Base-by-base conservation (phyloP, 2,888 invertebrate species). In the Acholoe squamosa region DNA sequence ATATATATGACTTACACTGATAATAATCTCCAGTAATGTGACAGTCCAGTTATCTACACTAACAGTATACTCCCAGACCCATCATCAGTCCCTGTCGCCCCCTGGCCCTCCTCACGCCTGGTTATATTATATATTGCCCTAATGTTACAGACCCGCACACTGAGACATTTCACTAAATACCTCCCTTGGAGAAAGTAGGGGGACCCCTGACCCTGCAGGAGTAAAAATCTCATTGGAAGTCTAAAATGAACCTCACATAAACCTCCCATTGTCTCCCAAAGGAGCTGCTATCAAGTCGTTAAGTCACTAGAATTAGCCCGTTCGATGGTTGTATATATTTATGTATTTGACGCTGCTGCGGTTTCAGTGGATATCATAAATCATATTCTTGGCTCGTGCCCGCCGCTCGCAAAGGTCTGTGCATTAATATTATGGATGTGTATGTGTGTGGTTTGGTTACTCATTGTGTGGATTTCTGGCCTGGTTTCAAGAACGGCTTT, bases 31-130 rank as follows among this genome's bases (percentile, higher is more conserved):
- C 14, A n/a, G 71, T 71, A 80, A 43, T 33, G 43, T 80, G 80
- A 80, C 80, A 80, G 80, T 43, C n/a, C 43, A 80, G 80, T 80
- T 80, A 80, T 80, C 43, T 25, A n/a, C 80, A n/a, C 80, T 34
- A 34, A 80, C 25, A n/a, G n/a, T n/a, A n/a, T n/a, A 80, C 80
- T 16, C 80, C 33, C 22, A 80, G 16, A 76, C 80, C 33, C 80
- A 33, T 43, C 31, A 33, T 34, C n/a, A 80, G 33, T 80, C 22
- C 43, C 34, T 12, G 19, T 43, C 19, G 34, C 34, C 33, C n/a
- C 0, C n/a, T 22, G 80, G 80, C 80, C 33, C 19, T 19, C 22
- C 80, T 43, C 43, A 43, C 43, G 43, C 43, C 33, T 22, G 14
- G 43, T 80, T 80, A 43, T n/a, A 22, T 77, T 77, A 77, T 33